These are phyloP conservation scores for Kradibia gibbosae DNA, from an alignment of 1,140 invertebrate genomes.

Conservation along the genomic window DNA sequence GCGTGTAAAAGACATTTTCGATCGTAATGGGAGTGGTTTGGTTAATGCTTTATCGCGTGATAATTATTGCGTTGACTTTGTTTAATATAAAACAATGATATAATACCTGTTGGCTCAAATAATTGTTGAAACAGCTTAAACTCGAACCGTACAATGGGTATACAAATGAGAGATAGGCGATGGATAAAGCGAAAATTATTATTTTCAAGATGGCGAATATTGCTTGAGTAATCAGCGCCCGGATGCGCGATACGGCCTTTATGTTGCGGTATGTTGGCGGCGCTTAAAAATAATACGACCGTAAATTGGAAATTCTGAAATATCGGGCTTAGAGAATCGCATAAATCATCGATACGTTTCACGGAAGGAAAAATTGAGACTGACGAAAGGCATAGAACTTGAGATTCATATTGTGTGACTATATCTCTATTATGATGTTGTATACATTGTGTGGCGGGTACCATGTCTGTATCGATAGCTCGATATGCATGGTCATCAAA, in stretches of 20 bases:
- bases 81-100: not conserved
- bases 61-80: not conserved
- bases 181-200: slow-evolving; percentile 4
- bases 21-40: not conserved
- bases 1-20: not conserved
- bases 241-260: not conserved
- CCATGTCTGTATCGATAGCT: not conserved
- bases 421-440: not conserved
- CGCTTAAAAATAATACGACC: not conserved
- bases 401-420: not conserved
- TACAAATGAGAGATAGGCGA: not conserved
- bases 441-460: not conserved
- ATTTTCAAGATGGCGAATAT: not conserved
- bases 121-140: not conserved
- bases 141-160: not conserved
- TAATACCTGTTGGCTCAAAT: not conserved
- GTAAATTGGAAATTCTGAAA: not conserved
- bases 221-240: not conserved
- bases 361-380: not conserved
- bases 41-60: not conserved
- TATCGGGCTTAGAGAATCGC: not conserved
- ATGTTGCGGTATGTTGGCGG: not conserved
- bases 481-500: not conserved
- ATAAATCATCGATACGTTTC: not conserved
- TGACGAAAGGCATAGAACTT: not conserved